Base-by-base conservation (phyloP, 2,797 vertebrate genomes). In the Halcyon smyrnensis region DNA sequence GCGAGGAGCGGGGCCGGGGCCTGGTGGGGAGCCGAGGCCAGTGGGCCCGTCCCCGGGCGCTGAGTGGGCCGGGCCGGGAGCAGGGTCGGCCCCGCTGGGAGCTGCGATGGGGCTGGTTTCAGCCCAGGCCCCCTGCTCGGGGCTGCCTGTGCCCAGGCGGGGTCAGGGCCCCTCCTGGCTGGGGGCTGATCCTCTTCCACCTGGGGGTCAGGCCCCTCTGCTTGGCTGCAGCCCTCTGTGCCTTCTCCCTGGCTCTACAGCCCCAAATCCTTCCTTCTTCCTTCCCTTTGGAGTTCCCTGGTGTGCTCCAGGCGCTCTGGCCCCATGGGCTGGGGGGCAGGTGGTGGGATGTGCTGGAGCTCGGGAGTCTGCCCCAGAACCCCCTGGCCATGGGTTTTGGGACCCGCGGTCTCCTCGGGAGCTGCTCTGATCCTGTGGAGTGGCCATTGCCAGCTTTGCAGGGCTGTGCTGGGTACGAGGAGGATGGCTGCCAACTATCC, bases 391-490 rank as follows among this genome's bases (percentile, higher is more conserved):
- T 1, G 18, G 63, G 2, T 3, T 27, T 36, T 4, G 4, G 34
- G 56, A 17, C 9, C 60, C 11, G 8, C 17, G 12, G 53, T 7
- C 39, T 41, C 30, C 19, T 41, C 13, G 1, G 45, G 39, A 54
- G 76, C 48, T 3, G 34, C 39, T 71, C 71, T 6, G 15, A 10
- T 20, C 59, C 34, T 10, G 16, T 13, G 5, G 14, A 48, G 16
- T 0, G 25, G 6, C 25, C 8, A 7, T 12, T 45, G 51, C 11
- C 1, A 1, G 1, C 8, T 67, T 20, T 27, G 28, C 12, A 4
- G 36, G n/a, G 32, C 5, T 45, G 13, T 36, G 51, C 51, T 46
- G 54, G 45, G 15, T 24, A 5, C 48, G 5, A 45, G 11, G 28
- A 16, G 25, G 13, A 8, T 17, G 27, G 62, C 34, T 34, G 46